Percentiles rank a stretch among this genome's conserved stretches.
Evolutionary conservation across 2,888 invertebrate genomes (phyloP).

Genomic region (Sisyra terminalis): DNA sequence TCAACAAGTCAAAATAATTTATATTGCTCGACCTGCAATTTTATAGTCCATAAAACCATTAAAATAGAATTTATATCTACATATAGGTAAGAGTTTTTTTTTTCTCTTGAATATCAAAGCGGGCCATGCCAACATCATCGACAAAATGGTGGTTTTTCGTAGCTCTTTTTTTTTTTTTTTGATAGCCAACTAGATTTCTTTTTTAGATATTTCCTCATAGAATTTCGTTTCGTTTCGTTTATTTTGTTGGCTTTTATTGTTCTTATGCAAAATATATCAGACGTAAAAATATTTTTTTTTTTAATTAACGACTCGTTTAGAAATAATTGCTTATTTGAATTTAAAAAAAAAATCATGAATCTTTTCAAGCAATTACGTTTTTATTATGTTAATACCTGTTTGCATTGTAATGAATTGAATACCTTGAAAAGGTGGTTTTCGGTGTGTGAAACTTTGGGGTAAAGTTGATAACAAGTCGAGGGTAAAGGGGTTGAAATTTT

Average conservation of each 20-base stretch:
- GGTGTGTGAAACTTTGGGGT: too few species aligned
- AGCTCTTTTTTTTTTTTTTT: background rate
- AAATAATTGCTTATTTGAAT: background rate
- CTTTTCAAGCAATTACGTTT: too few species aligned
- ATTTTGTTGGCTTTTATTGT: background rate
- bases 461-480: too few species aligned
- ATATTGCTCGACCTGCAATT: background rate
- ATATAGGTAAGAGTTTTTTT: constrained; percentile 3
- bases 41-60: constrained; percentile 3
- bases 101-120: background rate
- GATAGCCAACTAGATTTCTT: background rate
- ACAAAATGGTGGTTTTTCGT: too few species aligned
- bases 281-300: background rate
- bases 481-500: too few species aligned
- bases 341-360: background rate
- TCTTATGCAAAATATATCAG: background rate
- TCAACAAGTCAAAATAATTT: too few species aligned
- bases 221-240: background rate
- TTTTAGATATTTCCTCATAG: constrained; percentile 1
- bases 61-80: constrained; percentile 7
- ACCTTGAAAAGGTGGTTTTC: too few species aligned
- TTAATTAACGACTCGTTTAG: background rate
- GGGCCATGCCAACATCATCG: background rate
- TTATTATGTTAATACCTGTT: too few species aligned
- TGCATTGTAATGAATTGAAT: too few species aligned